Evolutionary conservation across 2,113 vertebrate genomes (phyloP), one percentile per base, ranked within the genome.

Genomic region (Cyanoderma ruficeps): DNA sequence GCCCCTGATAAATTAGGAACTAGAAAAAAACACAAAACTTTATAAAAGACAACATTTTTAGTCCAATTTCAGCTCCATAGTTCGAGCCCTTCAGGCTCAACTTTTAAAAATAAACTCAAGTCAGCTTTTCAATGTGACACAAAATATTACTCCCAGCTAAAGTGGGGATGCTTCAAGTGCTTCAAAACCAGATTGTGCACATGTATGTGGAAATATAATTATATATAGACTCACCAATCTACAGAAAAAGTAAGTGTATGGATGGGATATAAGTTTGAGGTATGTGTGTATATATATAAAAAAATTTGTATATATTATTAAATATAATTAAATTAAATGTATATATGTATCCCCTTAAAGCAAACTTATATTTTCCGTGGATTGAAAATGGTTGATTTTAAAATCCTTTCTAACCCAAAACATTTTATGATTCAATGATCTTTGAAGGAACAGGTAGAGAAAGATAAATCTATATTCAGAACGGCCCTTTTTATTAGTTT

Each of bases 191-290:
- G 20, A 49, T 17, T 17, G 30, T 76, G 31, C 13, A 59, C 6
- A 8, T 8, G 11, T 8, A 18, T 27, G 3, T 30, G 8, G 24
- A 27, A 55, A 55, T 13, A 56, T 5, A n/a, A 10, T 46, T 4
- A 37, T 3, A 41, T 4, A 30, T 0, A 24, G 2, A 68, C 20
- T 19, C 46, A 77, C 10, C 3, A 67, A 22, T 1, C 9, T n/a
- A 20, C 13, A 39, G 5, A 41, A 16, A 41, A 61, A 70, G 31
- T 15, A 21, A 60, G 3, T 4, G 2, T 25, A 11, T 35, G 5
- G 8, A 30, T 15, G n/a, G 9, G 41, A 20, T n/a, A 59, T 16
- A 13, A 7, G 7, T 60, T 60, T 93, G 16, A 72, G 27, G 5
- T 52, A 25, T 49, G 3, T 23, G 5, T 52, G 14, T 49, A 7